phyloP scores from a whole-genome alignment of 2,113 vertebrate species.

The Odocoileus hemionus region DNA sequence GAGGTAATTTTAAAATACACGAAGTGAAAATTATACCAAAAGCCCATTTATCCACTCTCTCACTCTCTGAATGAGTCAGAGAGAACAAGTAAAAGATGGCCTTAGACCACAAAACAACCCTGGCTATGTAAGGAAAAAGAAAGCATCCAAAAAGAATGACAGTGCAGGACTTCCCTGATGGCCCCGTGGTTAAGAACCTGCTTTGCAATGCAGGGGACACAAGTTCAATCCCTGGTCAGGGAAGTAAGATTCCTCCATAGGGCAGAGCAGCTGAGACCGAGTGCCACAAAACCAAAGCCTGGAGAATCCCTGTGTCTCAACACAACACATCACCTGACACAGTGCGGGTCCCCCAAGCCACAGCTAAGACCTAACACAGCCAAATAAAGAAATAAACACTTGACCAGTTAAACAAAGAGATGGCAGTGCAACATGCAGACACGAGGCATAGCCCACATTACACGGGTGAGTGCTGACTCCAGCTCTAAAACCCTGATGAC shows the following conservation, averaged over 20 bases:
- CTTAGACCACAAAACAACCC: background rate
- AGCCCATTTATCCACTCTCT: background rate
- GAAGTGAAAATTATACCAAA: background rate
- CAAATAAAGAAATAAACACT: background rate
- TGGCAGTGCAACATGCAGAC: accelerated
- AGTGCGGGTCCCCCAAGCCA: accelerated
- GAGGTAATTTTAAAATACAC: background rate
- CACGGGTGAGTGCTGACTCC: background rate
- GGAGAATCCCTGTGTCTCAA: background rate
- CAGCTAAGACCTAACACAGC: background rate
- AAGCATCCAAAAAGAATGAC: background rate
- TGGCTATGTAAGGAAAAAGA: background rate
- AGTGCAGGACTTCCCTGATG: background rate
- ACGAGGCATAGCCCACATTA: accelerated
- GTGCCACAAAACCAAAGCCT: accelerated
- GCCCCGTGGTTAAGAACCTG: background rate
- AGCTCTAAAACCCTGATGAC: background rate
- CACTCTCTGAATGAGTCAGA: accelerated
- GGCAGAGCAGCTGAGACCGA: background rate
- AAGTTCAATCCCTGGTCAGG: background rate
- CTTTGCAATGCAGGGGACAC: background rate
- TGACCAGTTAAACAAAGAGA: background rate
- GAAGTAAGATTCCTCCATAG: background rate
- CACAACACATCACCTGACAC: background rate
- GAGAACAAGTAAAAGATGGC: background rate